Conservation (phyloP, 2,888 invertebrate genomes). For the Dynastes grantii region DNA sequence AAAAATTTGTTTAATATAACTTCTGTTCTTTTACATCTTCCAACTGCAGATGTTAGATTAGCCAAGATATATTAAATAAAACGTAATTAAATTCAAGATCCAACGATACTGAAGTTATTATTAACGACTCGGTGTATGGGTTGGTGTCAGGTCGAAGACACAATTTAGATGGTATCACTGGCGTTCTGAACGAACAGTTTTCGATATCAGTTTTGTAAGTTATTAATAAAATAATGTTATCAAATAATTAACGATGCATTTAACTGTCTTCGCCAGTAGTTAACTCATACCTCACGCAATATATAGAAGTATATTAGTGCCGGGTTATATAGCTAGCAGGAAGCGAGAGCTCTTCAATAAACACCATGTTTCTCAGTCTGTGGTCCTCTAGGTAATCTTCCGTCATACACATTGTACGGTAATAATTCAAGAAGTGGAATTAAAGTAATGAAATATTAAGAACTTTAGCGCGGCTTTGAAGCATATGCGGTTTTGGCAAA, state of each 20-base stretch:
- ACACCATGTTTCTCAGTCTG: no score
- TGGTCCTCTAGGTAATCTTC: no score
- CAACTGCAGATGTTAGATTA: conserved; percentile 7
- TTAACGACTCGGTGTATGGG: conserved; percentile 30
- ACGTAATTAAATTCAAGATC: conserved; percentile 46
- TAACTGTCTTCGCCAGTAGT: conserved; percentile 24
- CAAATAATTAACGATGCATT: conserved; percentile 42
- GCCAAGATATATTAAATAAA: conserved; percentile 35
- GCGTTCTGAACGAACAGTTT: conserved; percentile 1
- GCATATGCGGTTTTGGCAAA: no score
- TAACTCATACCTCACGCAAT: neutral
- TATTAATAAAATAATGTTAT: conserved; percentile 47
- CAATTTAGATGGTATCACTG: conserved; percentile 45
- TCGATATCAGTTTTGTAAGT: conserved; percentile 22
- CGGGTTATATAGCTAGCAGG: no score
- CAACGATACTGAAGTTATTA: conserved; percentile 37
- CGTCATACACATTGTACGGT: no score
- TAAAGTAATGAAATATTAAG: no score
- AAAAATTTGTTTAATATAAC: no score
- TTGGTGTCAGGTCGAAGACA: conserved; percentile 42
- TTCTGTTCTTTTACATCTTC: no score
- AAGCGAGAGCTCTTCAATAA: no score
- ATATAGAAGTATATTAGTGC: no score
- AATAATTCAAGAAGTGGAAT: no score
- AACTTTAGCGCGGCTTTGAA: no score